A percentile compares a stretch with the other conserved stretches of the same genome.
Evolutionary conservation across 2,888 invertebrate species (phyloP).

Genomic region (Philopedon plagiatum): DNA sequence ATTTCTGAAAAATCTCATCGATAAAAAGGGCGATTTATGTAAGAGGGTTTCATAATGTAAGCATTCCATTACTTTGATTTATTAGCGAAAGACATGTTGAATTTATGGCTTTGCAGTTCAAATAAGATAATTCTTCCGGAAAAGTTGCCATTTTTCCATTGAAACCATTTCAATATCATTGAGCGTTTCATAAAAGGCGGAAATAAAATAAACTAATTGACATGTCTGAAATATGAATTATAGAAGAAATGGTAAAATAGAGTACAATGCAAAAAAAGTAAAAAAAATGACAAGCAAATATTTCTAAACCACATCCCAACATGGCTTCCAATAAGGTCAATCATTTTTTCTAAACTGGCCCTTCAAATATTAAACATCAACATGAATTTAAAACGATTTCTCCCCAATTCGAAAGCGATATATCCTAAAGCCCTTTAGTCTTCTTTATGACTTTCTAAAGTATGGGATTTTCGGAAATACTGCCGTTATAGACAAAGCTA

Average conservation of each 20-base stretch:
- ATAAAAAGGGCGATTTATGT: slow-evolving; percentile 47
- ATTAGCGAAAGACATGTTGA: slow-evolving; percentile 57
- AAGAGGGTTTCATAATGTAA: slow-evolving; percentile 61
- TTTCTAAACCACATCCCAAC: background rate
- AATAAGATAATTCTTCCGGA: slow-evolving; percentile 61
- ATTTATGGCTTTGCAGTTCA: slow-evolving; percentile 56
- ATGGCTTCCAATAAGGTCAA: background rate
- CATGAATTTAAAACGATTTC: slow-evolving; percentile 47
- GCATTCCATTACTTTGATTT: slow-evolving; percentile 63
- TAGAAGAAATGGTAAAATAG: no score
- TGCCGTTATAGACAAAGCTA: slow-evolving; percentile 68
- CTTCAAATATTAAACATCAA: slow-evolving; percentile 41
- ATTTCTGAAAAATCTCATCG: slow-evolving; percentile 37
- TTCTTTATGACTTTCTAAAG: slow-evolving; percentile 68
- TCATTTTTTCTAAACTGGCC: slow-evolving; percentile 5
- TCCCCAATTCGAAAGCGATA: slow-evolving; percentile 47
- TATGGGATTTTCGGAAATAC: slow-evolving; percentile 68
- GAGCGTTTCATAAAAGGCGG: slow-evolving; percentile 62
- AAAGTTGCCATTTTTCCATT: slow-evolving; percentile 64
- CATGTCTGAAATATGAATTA: no score
- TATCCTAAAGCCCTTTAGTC: slow-evolving; percentile 63
- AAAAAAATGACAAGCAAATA: no score
- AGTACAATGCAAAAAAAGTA: no score
- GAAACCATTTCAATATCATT: slow-evolving; percentile 58
- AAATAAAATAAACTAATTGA: background rate